Percentiles rank a stretch among this genome's conserved stretches.
These are phyloP conservation scores for Stomatorhinus ivindoensis DNA, from an alignment of 2,113 vertebrate genomes.

Conservation along the genomic window DNA sequence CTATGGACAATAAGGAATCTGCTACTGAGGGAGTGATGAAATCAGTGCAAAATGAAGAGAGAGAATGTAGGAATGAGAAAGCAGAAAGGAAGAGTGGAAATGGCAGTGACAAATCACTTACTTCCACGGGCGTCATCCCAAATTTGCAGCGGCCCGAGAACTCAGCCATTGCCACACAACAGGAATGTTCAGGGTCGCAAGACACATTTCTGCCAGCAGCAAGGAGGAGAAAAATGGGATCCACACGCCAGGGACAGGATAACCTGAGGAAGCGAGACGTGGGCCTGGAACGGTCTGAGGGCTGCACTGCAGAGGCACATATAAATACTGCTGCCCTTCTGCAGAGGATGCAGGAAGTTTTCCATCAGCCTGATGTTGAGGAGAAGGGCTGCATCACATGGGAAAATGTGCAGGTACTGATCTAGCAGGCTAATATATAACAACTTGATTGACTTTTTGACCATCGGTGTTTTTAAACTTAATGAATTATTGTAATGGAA, in stretches of 20 bases:
- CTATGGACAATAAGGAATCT: neutral
- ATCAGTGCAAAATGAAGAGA: neutral
- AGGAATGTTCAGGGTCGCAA: neutral
- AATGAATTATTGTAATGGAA: neutral
- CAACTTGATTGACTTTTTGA: neutral
- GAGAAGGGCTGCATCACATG: slow-evolving; percentile 43
- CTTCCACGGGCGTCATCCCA: neutral
- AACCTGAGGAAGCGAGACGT: slow-evolving; percentile 6
- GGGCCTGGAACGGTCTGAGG: neutral
- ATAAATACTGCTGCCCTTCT: neutral
- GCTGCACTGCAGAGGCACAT: neutral
- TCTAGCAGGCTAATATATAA: neutral
- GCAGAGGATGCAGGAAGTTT: slow-evolving; percentile 39
- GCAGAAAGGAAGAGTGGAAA: slow-evolving; percentile 18
- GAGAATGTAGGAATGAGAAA: neutral
- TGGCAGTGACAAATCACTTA: neutral
- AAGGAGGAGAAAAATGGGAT: slow-evolving; percentile 35
- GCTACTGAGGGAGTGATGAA: neutral
- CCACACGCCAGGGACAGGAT: slow-evolving; percentile 24
- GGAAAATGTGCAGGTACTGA: slow-evolving; percentile 52
- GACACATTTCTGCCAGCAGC: neutral
- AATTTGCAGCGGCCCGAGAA: neutral
- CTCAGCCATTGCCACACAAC: neutral
- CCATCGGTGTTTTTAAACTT: neutral
- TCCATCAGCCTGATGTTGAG: slow-evolving; percentile 27